A percentile compares a stretch with the other conserved stretches of the same genome.
Evolutionary conservation across 2,888 invertebrate species (phyloP).

Genomic region (Anorthoa munda): DNA sequence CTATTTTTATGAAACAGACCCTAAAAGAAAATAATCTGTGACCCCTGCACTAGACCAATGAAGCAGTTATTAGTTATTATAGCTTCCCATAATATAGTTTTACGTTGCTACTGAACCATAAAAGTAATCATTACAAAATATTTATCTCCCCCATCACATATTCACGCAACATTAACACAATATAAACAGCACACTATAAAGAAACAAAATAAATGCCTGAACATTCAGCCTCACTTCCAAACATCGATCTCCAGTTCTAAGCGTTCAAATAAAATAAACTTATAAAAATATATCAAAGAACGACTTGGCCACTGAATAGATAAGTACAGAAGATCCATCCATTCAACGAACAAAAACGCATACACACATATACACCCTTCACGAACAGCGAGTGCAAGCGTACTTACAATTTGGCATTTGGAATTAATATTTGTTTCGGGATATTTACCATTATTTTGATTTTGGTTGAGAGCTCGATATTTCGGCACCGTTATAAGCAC

Average conservation of each 20-base stretch:
- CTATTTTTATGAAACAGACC: too few relatives aligned
- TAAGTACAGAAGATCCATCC: neutral
- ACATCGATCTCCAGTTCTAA: slow-evolving; percentile 37
- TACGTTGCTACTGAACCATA: neutral
- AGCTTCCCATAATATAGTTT: neutral
- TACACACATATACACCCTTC: neutral
- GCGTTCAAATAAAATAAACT: slow-evolving; percentile 54
- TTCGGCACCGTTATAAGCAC: too few relatives aligned
- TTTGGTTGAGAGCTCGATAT: too few relatives aligned
- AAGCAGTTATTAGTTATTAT: too few relatives aligned
- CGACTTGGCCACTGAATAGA: neutral
- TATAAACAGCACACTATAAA: slow-evolving; percentile 7
- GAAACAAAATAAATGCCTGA: slow-evolving; percentile 33
- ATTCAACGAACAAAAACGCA: neutral
- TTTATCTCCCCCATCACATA: slow-evolving; percentile 26
- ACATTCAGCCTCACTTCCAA: slow-evolving; percentile 28
- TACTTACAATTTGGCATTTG: too few relatives aligned
- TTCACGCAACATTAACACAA: slow-evolving; percentile 30
- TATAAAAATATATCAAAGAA: slow-evolving; percentile 49
- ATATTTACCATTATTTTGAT: too few relatives aligned
- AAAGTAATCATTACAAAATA: neutral
- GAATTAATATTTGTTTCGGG: too few relatives aligned
- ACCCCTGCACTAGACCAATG: too few relatives aligned
- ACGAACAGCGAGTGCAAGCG: neutral
- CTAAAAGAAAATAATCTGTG: too few relatives aligned